These are phyloP conservation scores for Deroplatys truncata DNA, from an alignment of 2,888 invertebrate genomes.

Conservation along the genomic window DNA sequence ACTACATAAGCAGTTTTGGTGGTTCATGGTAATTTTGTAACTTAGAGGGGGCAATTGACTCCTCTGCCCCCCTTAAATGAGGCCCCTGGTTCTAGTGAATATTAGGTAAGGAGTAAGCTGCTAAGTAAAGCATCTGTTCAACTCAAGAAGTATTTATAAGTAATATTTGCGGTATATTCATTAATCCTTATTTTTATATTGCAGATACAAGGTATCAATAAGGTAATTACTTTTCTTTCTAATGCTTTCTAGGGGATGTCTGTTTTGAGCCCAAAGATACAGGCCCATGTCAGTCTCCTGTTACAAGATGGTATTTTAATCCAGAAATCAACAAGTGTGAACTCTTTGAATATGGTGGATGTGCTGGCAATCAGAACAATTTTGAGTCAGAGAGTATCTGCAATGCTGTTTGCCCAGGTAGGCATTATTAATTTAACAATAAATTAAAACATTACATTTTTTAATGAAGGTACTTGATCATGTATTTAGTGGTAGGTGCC, in stretches of 20 bases:
- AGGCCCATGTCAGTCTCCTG: constrained; percentile 49
- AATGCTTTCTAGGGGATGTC: constrained; percentile 57
- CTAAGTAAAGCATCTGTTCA: no score
- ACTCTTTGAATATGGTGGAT: constrained; percentile 64
- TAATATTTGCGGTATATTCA: no score
- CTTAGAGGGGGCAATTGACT: no score
- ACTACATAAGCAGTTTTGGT: no score
- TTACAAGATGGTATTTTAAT: constrained; percentile 69
- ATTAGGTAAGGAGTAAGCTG: no score
- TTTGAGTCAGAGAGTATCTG: constrained; percentile 77
- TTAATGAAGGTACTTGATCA: no score
- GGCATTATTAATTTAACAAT: constrained; percentile 18
- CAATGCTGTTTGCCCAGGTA: constrained; percentile 74
- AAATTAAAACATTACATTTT: no score
- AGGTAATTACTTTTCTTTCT: neutral
- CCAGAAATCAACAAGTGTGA: constrained; percentile 72
- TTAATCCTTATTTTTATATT: neutral
- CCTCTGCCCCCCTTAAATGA: no score
- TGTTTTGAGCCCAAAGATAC: constrained; percentile 71
- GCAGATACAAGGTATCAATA: neutral
- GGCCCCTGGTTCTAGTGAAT: no score
- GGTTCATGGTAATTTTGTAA: no score
- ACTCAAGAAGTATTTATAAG: no score
- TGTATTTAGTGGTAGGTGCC: no score
- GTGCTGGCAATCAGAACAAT: constrained; percentile 79